These are phyloP conservation scores for Drosophila gaucha DNA, from an alignment of 2,888 invertebrate species.

Conservation along the genomic window DNA sequence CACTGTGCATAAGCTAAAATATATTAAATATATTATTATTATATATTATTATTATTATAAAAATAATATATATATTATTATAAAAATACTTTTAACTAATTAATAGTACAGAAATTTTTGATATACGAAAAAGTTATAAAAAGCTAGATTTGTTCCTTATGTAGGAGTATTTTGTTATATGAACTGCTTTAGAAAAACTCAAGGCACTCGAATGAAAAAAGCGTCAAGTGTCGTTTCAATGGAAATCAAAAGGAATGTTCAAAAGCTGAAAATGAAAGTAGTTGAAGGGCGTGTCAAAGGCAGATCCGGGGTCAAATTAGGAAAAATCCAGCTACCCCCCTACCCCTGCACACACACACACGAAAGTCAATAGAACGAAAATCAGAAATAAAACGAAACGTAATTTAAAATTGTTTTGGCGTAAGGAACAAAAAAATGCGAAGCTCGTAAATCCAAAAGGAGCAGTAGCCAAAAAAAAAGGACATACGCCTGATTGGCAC, in stretches of 20 bases:
- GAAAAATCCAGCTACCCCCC: constrained; percentile 1
- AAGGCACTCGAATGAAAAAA: constrained; percentile 3
- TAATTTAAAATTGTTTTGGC: constrained; percentile 73
- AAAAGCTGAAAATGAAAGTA: constrained; percentile 59
- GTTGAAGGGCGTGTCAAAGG: constrained; percentile 26
- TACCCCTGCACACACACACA: background rate
- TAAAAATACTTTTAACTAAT: background rate
- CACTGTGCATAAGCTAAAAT: too few relatives aligned
- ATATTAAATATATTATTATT: too few relatives aligned
- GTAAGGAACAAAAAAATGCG: constrained; percentile 63
- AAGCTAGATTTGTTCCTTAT: background rate
- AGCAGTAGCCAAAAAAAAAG: constrained; percentile 34
- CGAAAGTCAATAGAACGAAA: constrained; percentile 41
- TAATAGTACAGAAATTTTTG: background rate
- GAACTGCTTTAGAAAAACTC: background rate
- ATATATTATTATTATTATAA: too few relatives aligned
- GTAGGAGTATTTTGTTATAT: background rate
- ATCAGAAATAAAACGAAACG: constrained; percentile 59
- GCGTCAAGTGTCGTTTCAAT: constrained; percentile 17
- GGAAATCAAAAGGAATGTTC: constrained; percentile 50
- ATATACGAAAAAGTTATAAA: background rate
- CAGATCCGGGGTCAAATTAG: constrained; percentile 14
- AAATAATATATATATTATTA: too few relatives aligned
- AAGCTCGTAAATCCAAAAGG: constrained; percentile 63
- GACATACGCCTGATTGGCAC: constrained; percentile 79